These are phyloP conservation scores for Lasioglossum lativentre DNA, from an alignment of 2,888 invertebrate genomes.

Conservation along the genomic window DNA sequence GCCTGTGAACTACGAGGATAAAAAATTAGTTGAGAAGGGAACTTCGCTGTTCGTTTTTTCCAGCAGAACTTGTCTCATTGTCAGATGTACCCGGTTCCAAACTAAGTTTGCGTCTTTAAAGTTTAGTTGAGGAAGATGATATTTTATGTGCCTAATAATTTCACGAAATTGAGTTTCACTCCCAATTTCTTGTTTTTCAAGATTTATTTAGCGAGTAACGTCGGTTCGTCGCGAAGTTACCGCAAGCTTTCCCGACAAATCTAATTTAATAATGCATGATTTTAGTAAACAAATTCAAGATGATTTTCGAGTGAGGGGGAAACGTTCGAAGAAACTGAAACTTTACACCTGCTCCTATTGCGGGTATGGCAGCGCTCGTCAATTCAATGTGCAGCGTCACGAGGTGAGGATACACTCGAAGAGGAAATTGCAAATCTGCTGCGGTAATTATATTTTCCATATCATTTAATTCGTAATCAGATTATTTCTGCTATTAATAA, in stretches of 20 bases:
- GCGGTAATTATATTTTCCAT: slow-evolving; percentile 67
- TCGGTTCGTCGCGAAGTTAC: background rate
- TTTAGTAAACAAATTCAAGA: slow-evolving; percentile 7
- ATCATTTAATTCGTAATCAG: background rate
- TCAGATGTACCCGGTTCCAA: background rate
- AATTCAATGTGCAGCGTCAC: slow-evolving; percentile 74
- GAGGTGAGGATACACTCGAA: slow-evolving; percentile 71
- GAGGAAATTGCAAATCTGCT: slow-evolving; percentile 54
- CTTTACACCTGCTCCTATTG: slow-evolving; percentile 68
- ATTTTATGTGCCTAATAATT: slow-evolving; percentile 14
- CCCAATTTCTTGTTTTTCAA: background rate
- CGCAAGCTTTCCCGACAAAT: background rate
- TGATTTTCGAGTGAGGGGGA: rapidly evolving
- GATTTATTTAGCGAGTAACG: background rate
- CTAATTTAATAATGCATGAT: slow-evolving; percentile 13
- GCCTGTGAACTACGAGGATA: background rate
- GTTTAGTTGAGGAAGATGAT: background rate
- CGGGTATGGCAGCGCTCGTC: slow-evolving; percentile 65
- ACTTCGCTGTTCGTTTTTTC: background rate
- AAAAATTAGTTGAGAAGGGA: background rate
- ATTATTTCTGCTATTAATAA: background rate
- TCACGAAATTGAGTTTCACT: background rate
- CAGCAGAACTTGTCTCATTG: background rate
- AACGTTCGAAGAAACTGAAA: background rate
- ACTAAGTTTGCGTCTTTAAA: background rate